Base-by-base conservation (phyloP, 1,140 invertebrate genomes). In the Brachionus asplanchnoidis region DNA sequence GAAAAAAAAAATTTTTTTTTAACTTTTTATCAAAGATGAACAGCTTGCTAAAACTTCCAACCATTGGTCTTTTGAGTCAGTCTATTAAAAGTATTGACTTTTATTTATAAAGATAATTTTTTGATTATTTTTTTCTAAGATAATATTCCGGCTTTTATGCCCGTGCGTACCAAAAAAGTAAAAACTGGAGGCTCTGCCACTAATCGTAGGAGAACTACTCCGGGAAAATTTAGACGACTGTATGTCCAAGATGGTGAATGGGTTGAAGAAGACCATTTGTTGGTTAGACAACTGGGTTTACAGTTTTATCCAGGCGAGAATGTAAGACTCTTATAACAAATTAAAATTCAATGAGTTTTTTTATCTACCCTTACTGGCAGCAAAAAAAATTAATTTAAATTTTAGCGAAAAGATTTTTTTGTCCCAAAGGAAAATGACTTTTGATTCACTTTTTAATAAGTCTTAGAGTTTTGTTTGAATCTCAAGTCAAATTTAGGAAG, bases 211-310 rank as follows among this genome's bases (percentile, higher is more conserved):
- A 32, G 82, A 50, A 82, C 53, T 44, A 82, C 79, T 12, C 79
- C 79, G 3, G 82, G 82, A 26, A 85, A 85, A 60, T 60, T 60
- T 77, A 53, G 84, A 56, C 50, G 70, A 53, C 23, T 85, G 4
- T 85, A 77, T 42, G 84, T 85, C 28, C 26, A 85, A 85, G 84
- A 85, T 50, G 84, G 84, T 8, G 84, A 85, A 77, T 77, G 68
- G 68, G 84, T 85, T 4, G 68, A 77, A 14, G 42, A 36, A 44
- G 84, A 85, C 42, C 70, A 85, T 77, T 65, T 85, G 17, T 28
- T 85, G 28, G 84, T 77, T 7, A 75, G 53, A 85, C 84, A 85
- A 78, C 32, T 75, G 2, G 70, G 70, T 60, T 26, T 85, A 12
- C 44, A 77, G 20, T 85, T 77, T 66, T 85, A 85, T 36, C 84